Evolutionary conservation across 2,888 invertebrate genomes (phyloP).

Genomic region (Agonopterix heracliana): DNA sequence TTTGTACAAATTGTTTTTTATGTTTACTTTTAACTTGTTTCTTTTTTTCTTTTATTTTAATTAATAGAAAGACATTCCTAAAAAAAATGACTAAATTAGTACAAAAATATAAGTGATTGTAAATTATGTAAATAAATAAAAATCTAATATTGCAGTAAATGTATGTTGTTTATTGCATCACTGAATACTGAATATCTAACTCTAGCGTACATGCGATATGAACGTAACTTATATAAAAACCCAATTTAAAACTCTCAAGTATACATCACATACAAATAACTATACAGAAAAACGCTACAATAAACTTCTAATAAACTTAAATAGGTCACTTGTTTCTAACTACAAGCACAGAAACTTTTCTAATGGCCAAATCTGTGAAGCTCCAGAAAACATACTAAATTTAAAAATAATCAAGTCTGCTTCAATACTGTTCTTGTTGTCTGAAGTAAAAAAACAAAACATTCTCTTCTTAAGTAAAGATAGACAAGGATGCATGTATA

Average conservation of each 20-base stretch:
- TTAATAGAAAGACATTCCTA: no score
- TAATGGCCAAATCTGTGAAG: no score
- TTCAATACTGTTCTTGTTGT: no score
- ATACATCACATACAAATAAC: slow-evolving; percentile 43
- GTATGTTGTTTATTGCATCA: slow-evolving; percentile 68
- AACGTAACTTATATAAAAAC: slow-evolving; percentile 35
- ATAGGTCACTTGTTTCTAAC: slow-evolving; percentile 16
- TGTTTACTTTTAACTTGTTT: no score
- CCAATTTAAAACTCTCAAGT: slow-evolving; percentile 40
- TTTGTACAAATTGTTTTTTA: no score
- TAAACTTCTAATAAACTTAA: slow-evolving; percentile 54
- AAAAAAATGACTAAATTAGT: no score
- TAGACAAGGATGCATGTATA: no score
- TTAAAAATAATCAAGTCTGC: no score
- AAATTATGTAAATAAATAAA: not conserved
- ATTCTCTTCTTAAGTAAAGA: no score
- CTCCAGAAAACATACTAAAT: no score
- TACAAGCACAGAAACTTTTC: not conserved
- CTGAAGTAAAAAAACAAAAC: no score
- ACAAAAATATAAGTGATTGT: not conserved
- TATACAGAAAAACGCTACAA: slow-evolving; percentile 49
- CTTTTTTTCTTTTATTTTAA: no score
- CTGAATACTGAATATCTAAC: slow-evolving; percentile 62
- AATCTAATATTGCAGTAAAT: slow-evolving; percentile 22
- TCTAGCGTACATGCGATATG: slow-evolving; percentile 60